Base-by-base conservation (phyloP, 1,140 invertebrate species). In the Drosophila carrolli region DNA sequence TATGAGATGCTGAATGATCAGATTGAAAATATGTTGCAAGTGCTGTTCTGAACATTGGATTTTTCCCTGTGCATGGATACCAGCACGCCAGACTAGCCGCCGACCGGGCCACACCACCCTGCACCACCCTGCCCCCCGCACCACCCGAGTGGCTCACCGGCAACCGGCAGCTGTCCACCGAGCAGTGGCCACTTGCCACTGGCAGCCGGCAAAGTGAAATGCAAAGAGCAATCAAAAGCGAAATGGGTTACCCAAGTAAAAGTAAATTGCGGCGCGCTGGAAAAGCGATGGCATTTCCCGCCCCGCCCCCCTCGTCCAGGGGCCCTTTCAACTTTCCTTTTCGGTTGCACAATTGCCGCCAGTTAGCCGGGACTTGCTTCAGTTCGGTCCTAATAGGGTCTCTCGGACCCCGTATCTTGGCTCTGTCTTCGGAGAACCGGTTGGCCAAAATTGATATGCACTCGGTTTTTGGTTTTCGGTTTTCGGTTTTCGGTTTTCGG, bases 321-420 rank as follows among this genome's bases (percentile, higher is more conserved):
- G 66, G 80, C 83, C 81, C 80, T 88, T 78, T 63, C 65, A 89
- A 86, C 83, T 86, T 86, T 86, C 84, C 83, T 72, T 86, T 86
- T 86, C 84, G 35, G 71, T 88, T 86, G 79, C 82, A 86, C 82
- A 86, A 86, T 75, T 61, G 50, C 67, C 14, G 66, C 13, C 38
- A 11, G 29, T 32, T 47, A 53, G 14, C n/a, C 61, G 40, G 55
- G 32, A 16, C 16, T 58, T 8, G 13, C 38, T 44, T 35, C 19
- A 40, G 40, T 35, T 27, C 57, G 37, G 14, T 43, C 37, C 61
- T 40, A 68, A 68, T 54, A 66, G 65, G 65, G 65, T 32, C 37
- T 65, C 19, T 40, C 13, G 29, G n/a, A 16, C 46, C 27, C 46
- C 27, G 37, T 19, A 16, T 48, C 57, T 35, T 59, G 5, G 61